Evolutionary conservation across 2,113 vertebrate species (phyloP), one percentile per base, ranked within the genome.

Genomic region (Malurus melanocephalus): DNA sequence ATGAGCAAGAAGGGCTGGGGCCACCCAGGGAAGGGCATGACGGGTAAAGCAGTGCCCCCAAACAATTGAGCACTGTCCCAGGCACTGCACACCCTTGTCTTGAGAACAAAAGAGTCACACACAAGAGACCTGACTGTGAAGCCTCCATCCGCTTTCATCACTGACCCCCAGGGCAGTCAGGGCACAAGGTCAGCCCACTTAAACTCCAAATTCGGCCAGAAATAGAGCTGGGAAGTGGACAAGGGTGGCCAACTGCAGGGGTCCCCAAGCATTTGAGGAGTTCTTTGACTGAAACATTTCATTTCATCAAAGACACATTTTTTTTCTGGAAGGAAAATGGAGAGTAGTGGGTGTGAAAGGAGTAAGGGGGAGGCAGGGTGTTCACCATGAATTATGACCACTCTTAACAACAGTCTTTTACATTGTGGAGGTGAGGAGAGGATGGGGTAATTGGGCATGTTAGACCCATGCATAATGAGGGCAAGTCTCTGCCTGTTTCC

Each of bases 1-100:
- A 94, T 85, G 92, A 93, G 92, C 91, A 83, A 94, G 73, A 95
- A 91, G 91, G 74, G 81, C 86, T 91, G 93, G 83, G 93, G 95
- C 93, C 90, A 91, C 64, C 46, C 42, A 16, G 76, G 68, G 90
- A 95, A 96, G 80, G 74, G 94, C 88, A 88, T 94, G 95, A 95
- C 2, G 94, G 95, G 93, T 92, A 97, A 94, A 89, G 89, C 91
- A 92, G 57, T 91, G 92, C 77, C 83, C 80, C 66, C 3, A 38
- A 96, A 98, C 97, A 98, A 97, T 96, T 87, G 79, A 93, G 93
- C 95, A 94, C 97, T 98, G 97, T 98, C 96, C 77, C 84, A 87
- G 80, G 88, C 88, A 77, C 85, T 93, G 93, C 94, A 92, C 95
- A 94, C 93, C 85, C 96, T 91, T 93, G 77, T 90, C 85, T 75